Evolutionary conservation across 2,888 invertebrate species (phyloP).

Genomic region (Malthinus seriepunctatus): DNA sequence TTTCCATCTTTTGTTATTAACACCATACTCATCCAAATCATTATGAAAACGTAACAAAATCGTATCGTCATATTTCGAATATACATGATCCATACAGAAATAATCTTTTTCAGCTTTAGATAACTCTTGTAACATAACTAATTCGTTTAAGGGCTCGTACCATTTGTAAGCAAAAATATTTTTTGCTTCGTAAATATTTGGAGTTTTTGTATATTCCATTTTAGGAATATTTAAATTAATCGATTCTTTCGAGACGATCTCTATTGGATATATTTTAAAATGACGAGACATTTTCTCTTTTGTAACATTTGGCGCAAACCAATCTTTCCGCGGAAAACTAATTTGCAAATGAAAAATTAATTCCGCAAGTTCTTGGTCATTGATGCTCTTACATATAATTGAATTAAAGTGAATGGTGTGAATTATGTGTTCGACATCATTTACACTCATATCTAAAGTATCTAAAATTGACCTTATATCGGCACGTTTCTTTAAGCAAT

Average conservation of each 20-base stretch:
- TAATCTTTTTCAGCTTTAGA: constrained; percentile 13
- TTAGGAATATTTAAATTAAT: background rate
- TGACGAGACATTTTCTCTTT: background rate
- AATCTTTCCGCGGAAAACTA: background rate
- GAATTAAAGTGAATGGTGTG: constrained; percentile 15
- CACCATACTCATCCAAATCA: constrained; percentile 15
- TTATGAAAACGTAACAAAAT: constrained; percentile 21
- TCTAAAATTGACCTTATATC: constrained; percentile 2
- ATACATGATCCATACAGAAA: constrained; percentile 15
- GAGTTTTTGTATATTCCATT: constrained; percentile 3
- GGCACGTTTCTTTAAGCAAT: background rate
- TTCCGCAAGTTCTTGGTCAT: background rate
- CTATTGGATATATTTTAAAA: background rate
- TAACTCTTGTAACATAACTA: constrained; percentile 17
- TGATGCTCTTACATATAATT: constrained; percentile 2
- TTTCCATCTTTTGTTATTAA: constrained; percentile 12
- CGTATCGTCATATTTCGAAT: constrained; percentile 17
- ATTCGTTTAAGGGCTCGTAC: constrained; percentile 12
- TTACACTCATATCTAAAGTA: constrained; percentile 1
- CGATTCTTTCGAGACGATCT: background rate
- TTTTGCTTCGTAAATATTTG: constrained; percentile 18
- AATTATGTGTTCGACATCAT: constrained; percentile 14
- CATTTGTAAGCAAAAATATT: constrained; percentile 17
- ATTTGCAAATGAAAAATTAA: background rate
- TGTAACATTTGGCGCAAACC: background rate